A percentile compares a stretch with the other conserved stretches of the same genome.
Evolutionary conservation across 2,113 vertebrate genomes (phyloP).

Genomic region (Oceanodroma tethys): DNA sequence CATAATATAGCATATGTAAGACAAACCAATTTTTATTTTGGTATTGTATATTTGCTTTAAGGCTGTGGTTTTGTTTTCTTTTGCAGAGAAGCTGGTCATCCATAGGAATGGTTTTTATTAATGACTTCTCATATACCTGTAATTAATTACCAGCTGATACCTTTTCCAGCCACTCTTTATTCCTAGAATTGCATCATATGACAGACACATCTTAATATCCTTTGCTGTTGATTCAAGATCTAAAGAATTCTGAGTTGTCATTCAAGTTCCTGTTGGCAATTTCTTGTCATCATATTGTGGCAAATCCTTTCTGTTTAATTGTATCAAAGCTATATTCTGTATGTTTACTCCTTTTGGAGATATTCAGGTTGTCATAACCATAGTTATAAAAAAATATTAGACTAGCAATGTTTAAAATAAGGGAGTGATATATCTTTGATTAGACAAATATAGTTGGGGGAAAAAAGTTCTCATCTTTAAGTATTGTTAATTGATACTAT

Average conservation of each 20-base stretch:
- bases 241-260: conserved; percentile 27
- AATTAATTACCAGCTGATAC: too few species aligned
- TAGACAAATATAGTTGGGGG: background rate
- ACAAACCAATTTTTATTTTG: background rate
- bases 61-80: too few species aligned
- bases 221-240: conserved; percentile 15
- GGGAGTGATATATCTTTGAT: background rate
- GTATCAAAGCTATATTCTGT: background rate
- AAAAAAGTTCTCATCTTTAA: background rate
- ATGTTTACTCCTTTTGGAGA: background rate
- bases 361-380: background rate
- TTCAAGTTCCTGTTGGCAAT: conserved; percentile 29
- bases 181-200: conserved; percentile 17
- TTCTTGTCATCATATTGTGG: background rate
- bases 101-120: too few species aligned
- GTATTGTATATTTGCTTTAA: too few species aligned
- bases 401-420: background rate
- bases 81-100: too few species aligned
- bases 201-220: background rate
- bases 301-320: background rate
- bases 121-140: too few species aligned
- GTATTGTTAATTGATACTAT: background rate
- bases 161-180: background rate
- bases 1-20: too few species aligned
- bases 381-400: background rate